Evolutionary conservation across 1,140 invertebrate genomes (phyloP).

Genomic region (Zaprionus africanus): DNA sequence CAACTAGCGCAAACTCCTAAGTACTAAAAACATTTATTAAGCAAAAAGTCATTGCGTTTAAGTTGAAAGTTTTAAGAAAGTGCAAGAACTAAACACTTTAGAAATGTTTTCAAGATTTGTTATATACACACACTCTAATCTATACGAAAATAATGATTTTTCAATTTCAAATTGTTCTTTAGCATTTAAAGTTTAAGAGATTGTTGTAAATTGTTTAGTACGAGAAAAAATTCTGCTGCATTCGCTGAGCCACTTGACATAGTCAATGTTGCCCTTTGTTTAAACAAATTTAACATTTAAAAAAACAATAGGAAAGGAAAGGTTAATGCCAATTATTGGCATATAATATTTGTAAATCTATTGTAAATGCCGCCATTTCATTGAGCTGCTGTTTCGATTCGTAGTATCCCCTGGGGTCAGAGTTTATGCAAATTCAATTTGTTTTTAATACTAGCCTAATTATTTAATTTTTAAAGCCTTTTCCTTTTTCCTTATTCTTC

Average conservation of each 20-base stretch:
- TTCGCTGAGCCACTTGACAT: conserved; percentile 55
- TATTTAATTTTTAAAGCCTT: conserved; percentile 63
- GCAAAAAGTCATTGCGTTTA: conserved; percentile 78
- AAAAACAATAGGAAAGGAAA: conserved; percentile 15
- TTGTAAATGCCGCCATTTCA: conserved; percentile 52
- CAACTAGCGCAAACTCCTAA: conserved; percentile 54
- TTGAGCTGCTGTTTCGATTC: conserved; percentile 27
- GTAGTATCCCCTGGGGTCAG: conserved; percentile 18
- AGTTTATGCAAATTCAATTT: conserved; percentile 71
- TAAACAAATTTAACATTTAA: conserved; percentile 8
- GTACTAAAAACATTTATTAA: conserved; percentile 48
- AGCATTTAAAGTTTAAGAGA: conserved; percentile 70
- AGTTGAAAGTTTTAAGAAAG: conserved; percentile 46
- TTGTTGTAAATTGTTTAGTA: conserved; percentile 60
- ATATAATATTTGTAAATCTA: conserved; percentile 25
- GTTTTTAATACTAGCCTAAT: conserved; percentile 68
- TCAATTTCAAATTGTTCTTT: conserved; percentile 69
- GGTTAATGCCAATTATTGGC: conserved; percentile 8
- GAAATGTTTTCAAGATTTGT: conserved; percentile 42
- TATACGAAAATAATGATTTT: conserved; percentile 9
- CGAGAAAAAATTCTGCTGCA: conserved; percentile 41
- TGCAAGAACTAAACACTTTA: conserved; percentile 15
- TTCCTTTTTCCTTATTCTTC: not conserved
- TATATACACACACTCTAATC: conserved; percentile 24
- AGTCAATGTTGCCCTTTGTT: conserved; percentile 56